A percentile compares a stretch with the other conserved stretches of the same genome.
Evolutionary conservation across 2,888 invertebrate genomes (phyloP).

Genomic region (Synergus umbraculus): DNA sequence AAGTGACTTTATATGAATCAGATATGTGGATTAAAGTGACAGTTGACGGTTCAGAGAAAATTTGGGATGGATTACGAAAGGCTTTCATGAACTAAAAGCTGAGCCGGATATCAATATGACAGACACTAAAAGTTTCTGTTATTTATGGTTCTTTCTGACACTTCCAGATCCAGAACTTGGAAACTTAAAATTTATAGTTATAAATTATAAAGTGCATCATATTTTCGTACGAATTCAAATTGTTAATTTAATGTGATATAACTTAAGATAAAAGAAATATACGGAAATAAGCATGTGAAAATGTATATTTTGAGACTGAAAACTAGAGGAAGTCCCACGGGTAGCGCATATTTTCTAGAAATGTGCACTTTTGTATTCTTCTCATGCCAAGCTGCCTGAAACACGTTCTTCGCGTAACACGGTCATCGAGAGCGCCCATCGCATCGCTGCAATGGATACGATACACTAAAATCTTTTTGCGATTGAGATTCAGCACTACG

Average conservation of each 20-base stretch:
- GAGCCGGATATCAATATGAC: neutral
- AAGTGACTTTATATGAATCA: neutral
- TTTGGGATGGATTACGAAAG: neutral
- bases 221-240: neutral
- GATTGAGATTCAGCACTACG: constrained; percentile 65
- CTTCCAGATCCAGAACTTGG: too few relatives aligned
- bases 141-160: neutral
- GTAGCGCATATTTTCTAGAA: constrained; percentile 17
- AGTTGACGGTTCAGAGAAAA: neutral
- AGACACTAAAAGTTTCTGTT: neutral
- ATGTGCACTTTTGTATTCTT: constrained; percentile 59
- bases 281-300: neutral
- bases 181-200: too few relatives aligned
- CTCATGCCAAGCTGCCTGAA: constrained; percentile 55
- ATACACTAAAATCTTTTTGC: constrained; percentile 59
- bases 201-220: too few relatives aligned
- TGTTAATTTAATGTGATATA: neutral
- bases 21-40: neutral
- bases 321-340: neutral
- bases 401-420: constrained; percentile 61
- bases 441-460: constrained; percentile 53
- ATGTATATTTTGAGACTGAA: neutral
- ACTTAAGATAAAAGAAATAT: too few relatives aligned
- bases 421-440: constrained; percentile 53
- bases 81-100: neutral